Evolutionary conservation across 2,113 vertebrate genomes (phyloP), one percentile per base, ranked within the genome.

Genomic region (Macroglossus sobrinus): DNA sequence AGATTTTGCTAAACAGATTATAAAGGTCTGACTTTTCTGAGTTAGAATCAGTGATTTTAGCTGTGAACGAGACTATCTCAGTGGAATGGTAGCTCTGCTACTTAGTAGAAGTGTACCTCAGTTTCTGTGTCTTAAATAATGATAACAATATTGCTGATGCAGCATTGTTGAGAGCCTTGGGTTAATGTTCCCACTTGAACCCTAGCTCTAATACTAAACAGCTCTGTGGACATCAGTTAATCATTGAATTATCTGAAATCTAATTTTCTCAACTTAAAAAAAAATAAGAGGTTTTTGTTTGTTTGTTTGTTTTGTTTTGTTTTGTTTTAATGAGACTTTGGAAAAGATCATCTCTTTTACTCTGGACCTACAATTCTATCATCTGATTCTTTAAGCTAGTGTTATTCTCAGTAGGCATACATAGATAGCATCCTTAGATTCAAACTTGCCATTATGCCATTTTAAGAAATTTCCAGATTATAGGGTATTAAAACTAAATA

Each of bases 391-490:
- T 95, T 22, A 76, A 66, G 74, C 21, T 38, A 85, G 18, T 11
- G 4, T 59, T 84, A 76, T 66, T 81, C n/a, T 45, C 72, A 94
- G 50, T 16, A 55, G 1, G 2, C 33, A 74, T n/a, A 6, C 53
- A 57, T 5, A 66, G 50, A 57, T 5, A 64, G 9, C 7, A 47
- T 74, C 33, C 21, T 72, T 95, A 97, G 76, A 97, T 90, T 96
- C 89, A 97, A 92, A 63, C 55, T 86, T 59, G 91, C 43, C 61
- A 74, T 33, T 92, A 94, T 80, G 64, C 26, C 38, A 96, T 97
- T 86, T 97, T 81, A 97, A 26, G 92, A 91, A 93, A 95, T 38
- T 95, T 97, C 28, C 69, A 95, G 74, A 84, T 86, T 97, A 96
- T 38, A 68, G 64, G 40, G 74, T 53, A 93, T 89, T 96, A 97